A percentile compares a stretch with the other conserved stretches of the same genome.
phyloP scores from a whole-genome alignment of 2,888 invertebrate species.

The Rhagonycha lutea region DNA sequence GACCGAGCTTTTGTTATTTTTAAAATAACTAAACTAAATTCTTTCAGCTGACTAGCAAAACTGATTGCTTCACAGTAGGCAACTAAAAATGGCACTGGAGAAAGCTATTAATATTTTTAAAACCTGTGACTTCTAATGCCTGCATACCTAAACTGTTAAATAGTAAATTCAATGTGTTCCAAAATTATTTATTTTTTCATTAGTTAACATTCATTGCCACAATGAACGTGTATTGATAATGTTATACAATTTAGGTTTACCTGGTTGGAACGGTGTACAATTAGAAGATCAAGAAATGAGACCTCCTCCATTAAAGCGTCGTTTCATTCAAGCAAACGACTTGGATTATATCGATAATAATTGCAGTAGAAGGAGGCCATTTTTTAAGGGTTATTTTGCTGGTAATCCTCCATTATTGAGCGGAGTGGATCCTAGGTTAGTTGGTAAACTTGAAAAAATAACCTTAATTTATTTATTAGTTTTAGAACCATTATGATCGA shows the following conservation, averaged over 20 bases:
- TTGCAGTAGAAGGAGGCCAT: constrained; percentile 26
- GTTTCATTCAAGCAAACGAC: constrained; percentile 41
- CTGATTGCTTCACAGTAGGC: too few species aligned
- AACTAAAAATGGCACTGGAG: too few species aligned
- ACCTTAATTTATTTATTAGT: constrained; percentile 12
- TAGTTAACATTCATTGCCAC: too few species aligned
- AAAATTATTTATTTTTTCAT: too few species aligned
- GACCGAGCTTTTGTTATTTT: too few species aligned
- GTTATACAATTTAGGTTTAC: constrained; percentile 12
- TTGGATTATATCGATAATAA: constrained; percentile 34
- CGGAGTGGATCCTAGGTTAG: constrained; percentile 48
- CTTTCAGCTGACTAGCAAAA: too few species aligned
- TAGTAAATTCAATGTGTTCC: too few species aligned
- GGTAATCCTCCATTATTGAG: constrained; percentile 50
- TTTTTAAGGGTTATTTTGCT: constrained; percentile 52
- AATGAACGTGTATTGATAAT: too few species aligned
- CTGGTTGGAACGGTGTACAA: constrained; percentile 40
- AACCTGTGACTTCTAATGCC: too few species aligned
- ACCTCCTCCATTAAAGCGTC: constrained; percentile 49
- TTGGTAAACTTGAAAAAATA: neutral
- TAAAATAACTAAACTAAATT: too few species aligned
- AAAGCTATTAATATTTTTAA: too few species aligned
- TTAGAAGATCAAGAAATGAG: constrained; percentile 50
- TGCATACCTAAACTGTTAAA: neutral
- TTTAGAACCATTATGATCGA: constrained; percentile 59